Percentiles rank a stretch among this genome's conserved stretches.
Conservation (phyloP, 1,140 invertebrate species). For the Pogonomyrmex californicus region DNA sequence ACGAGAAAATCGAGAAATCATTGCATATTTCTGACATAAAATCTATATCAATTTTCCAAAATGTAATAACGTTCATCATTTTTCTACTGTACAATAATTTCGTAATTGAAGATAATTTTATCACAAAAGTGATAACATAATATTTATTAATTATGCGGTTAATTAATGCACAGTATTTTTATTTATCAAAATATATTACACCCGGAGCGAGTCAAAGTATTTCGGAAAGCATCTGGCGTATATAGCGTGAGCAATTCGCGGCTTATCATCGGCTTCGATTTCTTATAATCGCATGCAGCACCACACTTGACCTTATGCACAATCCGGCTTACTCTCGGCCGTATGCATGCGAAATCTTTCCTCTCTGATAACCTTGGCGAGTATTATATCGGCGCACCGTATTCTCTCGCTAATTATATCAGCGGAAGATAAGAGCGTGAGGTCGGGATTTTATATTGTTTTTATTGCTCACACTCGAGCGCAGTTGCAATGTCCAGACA, state of each 20-base stretch:
- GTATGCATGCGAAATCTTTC: conserved; percentile 63
- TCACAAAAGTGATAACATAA: background rate
- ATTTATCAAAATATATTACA: conserved; percentile 11
- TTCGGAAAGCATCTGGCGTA: conserved; percentile 34
- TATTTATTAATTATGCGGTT: background rate
- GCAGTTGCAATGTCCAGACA: background rate
- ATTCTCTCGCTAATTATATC: conserved; percentile 66
- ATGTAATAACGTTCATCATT: too few relatives aligned
- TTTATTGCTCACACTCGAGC: background rate
- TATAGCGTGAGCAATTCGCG: conserved; percentile 23
- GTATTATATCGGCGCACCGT: conserved; percentile 52
- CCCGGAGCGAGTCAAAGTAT: background rate
- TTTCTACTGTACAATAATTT: background rate
- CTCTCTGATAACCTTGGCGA: conserved; percentile 70
- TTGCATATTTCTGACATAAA: background rate
- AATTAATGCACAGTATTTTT: background rate
- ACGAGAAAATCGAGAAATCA: background rate
- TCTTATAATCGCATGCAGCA: conserved; percentile 58
- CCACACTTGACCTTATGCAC: conserved; percentile 71
- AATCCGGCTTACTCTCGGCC: conserved; percentile 28
- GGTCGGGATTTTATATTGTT: conserved; percentile 46
- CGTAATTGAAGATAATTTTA: background rate
- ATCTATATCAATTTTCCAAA: background rate
- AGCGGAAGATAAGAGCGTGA: conserved; percentile 53
- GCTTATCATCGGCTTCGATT: conserved; percentile 58